Percentiles rank a stretch among this genome's conserved stretches.
These are phyloP conservation scores for Gallinago undulata DNA, from an alignment of 2,113 vertebrate species.

Conservation along the genomic window DNA sequence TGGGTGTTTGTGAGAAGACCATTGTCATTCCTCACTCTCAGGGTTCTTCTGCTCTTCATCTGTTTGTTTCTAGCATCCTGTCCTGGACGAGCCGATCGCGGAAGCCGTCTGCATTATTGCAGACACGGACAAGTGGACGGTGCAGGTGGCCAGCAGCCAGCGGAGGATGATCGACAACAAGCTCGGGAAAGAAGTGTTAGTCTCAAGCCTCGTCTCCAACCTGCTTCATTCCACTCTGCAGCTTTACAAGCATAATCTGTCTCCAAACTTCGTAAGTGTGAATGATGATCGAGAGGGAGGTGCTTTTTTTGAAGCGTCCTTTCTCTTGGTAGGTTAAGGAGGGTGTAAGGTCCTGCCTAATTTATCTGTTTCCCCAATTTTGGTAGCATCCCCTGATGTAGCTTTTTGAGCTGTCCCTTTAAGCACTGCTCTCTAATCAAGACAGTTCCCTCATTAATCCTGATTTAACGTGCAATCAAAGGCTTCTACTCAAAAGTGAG, in stretches of 20 bases:
- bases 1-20: rapidly evolving
- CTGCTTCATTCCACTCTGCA: conserved; percentile 95
- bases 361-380: not conserved
- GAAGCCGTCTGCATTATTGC: conserved; percentile 99
- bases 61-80: conserved; percentile 86
- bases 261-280: conserved; percentile 93
- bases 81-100: conserved; percentile 96
- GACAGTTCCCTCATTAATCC: not conserved
- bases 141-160: conserved; percentile 97
- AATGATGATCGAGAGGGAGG: rapidly evolving
- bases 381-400: not conserved
- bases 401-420: not conserved
- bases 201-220: conserved; percentile 93
- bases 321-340: not conserved
- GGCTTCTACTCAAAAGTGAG: not conserved
- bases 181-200: conserved; percentile 94
- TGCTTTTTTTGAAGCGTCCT: not conserved
- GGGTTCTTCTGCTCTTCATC: not conserved
- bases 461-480: not conserved
- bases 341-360: not conserved
- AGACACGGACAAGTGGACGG: conserved; percentile 96
- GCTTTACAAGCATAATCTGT: conserved; percentile 95
- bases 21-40: not conserved
- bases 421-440: not conserved
- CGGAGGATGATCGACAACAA: conserved; percentile 89